These are phyloP conservation scores for Formica selysi DNA, from an alignment of 1,140 invertebrate genomes.

Conservation along the genomic window DNA sequence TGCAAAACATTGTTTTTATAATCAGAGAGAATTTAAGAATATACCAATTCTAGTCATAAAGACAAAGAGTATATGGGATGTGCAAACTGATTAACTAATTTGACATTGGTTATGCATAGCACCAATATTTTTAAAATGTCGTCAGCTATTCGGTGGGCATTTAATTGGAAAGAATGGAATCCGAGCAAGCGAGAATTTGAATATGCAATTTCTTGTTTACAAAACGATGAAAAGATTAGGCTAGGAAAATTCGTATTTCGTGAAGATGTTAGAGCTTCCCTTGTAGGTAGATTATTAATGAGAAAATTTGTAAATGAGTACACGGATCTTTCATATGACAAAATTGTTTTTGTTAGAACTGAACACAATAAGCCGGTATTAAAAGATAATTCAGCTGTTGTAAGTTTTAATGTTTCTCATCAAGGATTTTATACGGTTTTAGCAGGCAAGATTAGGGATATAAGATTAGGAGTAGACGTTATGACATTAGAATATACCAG, in stretches of 20 bases:
- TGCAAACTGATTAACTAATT: conserved; percentile 33
- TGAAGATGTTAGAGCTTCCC: conserved; percentile 94
- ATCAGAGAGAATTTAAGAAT: conserved; percentile 57
- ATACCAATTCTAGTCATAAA: background rate
- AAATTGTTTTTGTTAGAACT: conserved; percentile 89
- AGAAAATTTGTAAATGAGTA: conserved; percentile 91
- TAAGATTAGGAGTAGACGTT: conserved; percentile 90
- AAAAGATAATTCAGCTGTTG: conserved; percentile 73
- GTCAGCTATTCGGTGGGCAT: conserved; percentile 92
- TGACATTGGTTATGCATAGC: conserved; percentile 27
- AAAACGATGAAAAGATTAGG: conserved; percentile 94
- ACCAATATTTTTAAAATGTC: conserved; percentile 81
- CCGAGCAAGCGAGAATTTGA: conserved; percentile 92
- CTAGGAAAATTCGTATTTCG: conserved; percentile 94
- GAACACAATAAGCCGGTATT: conserved; percentile 89
- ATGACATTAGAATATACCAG: conserved; percentile 91
- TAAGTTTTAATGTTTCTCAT: conserved; percentile 97
- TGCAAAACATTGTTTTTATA: conserved; percentile 59
- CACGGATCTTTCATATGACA: conserved; percentile 89
- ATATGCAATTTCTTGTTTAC: conserved; percentile 91
- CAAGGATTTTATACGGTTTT: conserved; percentile 95
- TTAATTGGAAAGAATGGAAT: conserved; percentile 92
- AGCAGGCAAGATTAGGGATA: conserved; percentile 89
- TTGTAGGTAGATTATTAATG: conserved; percentile 94
- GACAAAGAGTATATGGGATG: background rate